These are phyloP conservation scores for Hypothenemus hampei DNA, from an alignment of 1,140 invertebrate species.

Conservation along the genomic window DNA sequence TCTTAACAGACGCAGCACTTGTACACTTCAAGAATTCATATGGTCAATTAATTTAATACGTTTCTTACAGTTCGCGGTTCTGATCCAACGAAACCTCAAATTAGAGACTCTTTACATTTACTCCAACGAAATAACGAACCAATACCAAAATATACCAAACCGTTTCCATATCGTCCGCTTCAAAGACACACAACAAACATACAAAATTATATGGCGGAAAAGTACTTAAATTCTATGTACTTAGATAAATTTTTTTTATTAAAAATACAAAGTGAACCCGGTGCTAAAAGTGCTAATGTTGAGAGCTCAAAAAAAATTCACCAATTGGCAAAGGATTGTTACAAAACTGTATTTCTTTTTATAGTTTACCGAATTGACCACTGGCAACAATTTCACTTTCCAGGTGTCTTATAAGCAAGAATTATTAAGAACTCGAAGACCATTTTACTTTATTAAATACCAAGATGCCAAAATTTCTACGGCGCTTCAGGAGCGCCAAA, in stretches of 20 bases:
- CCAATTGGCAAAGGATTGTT: slow-evolving; percentile 45
- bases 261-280: slow-evolving; percentile 44
- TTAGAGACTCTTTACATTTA: slow-evolving; percentile 44
- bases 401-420: slow-evolving; percentile 41
- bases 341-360: slow-evolving; percentile 38
- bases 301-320: slow-evolving; percentile 46
- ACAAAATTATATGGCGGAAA: slow-evolving; percentile 49
- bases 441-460: slow-evolving; percentile 53
- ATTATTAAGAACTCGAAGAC: slow-evolving; percentile 49
- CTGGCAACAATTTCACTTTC: not conserved
- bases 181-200: slow-evolving; percentile 48
- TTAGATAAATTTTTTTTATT: slow-evolving; percentile 52
- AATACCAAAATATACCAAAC: slow-evolving; percentile 33
- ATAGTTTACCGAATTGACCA: not conserved
- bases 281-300: slow-evolving; percentile 49
- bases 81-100: no score
- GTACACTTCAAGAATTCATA: not conserved
- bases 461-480: slow-evolving; percentile 49
- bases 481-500: slow-evolving; percentile 43
- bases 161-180: slow-evolving; percentile 42
- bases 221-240: slow-evolving; percentile 53
- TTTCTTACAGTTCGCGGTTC: no score
- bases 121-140: slow-evolving; percentile 37
- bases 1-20: not conserved
- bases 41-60: no score